A percentile compares a stretch with the other conserved stretches of the same genome.
Evolutionary conservation across 2,888 invertebrate species (phyloP).

Genomic region (Sesamia inferens): DNA sequence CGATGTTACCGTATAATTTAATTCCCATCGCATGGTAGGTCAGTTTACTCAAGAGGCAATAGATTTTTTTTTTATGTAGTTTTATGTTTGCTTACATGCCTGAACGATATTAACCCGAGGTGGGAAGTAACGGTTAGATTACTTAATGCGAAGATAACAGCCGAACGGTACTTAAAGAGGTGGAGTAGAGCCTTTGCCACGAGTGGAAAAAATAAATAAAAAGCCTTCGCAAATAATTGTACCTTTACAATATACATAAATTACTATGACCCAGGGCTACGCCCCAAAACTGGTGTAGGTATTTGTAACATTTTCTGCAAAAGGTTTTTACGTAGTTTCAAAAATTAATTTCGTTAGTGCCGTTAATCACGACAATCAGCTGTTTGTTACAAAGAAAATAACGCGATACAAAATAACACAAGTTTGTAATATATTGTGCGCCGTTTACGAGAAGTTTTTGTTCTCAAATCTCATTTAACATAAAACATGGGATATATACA

Average conservation of each 20-base stretch:
- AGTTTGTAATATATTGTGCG: constrained; percentile 36
- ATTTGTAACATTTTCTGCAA: constrained; percentile 37
- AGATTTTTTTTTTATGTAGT: constrained; percentile 53
- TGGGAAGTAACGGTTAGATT: constrained; percentile 75
- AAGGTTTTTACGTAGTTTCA: constrained; percentile 23
- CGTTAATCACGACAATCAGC: constrained; percentile 46
- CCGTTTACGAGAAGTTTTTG: constrained; percentile 37
- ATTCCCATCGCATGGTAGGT: constrained; percentile 62
- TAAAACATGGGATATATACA: constrained; percentile 33
- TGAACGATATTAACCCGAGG: constrained; percentile 66
- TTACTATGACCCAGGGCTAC: constrained; percentile 48
- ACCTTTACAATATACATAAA: constrained; percentile 58
- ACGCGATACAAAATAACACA: constrained; percentile 24
- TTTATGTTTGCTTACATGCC: constrained; percentile 67
- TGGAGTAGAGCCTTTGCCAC: constrained; percentile 51
- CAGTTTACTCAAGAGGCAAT: constrained; percentile 54
- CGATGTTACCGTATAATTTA: constrained; percentile 55
- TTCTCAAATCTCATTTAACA: constrained; percentile 34
- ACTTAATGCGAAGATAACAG: constrained; percentile 77
- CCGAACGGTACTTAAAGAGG: constrained; percentile 72
- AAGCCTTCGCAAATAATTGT: constrained; percentile 61
- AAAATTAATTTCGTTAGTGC: constrained; percentile 50
- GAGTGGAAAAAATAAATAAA: constrained; percentile 61
- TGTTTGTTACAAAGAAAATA: constrained; percentile 29
- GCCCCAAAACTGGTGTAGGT: constrained; percentile 40